phyloP scores from a whole-genome alignment of 2,888 invertebrate species.

The Chloroclysta siterata region DNA sequence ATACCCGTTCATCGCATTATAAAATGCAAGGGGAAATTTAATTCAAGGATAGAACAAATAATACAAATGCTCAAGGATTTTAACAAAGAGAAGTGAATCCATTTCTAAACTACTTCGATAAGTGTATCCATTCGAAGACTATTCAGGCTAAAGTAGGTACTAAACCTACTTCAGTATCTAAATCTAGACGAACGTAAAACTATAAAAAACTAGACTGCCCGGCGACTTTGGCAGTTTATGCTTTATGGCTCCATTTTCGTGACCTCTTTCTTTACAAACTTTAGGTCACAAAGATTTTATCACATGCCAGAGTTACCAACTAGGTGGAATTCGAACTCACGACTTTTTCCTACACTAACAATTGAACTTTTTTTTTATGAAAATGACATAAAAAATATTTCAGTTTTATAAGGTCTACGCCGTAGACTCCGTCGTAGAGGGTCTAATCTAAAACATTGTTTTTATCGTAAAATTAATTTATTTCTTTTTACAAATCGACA shows the following conservation, averaged over 20 bases:
- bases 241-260: too few species aligned
- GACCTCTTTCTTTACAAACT: not conserved
- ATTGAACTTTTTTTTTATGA: too few species aligned
- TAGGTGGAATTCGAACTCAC: not conserved
- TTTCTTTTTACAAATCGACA: too few species aligned
- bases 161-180: too few species aligned
- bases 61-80: too few species aligned
- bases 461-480: not conserved
- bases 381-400: too few species aligned
- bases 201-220: not conserved
- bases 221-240: not conserved
- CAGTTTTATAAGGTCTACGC: constrained; percentile 1
- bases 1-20: too few species aligned
- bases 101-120: too few species aligned
- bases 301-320: too few species aligned
- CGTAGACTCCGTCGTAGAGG: constrained; percentile 4
- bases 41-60: too few species aligned
- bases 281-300: not conserved
- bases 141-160: not conserved
- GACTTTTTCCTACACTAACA: not conserved
- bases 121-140: not conserved
- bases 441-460: not conserved
- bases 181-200: not conserved
- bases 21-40: too few species aligned
- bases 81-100: too few species aligned